A percentile compares a stretch with the other conserved stretches of the same genome.
Evolutionary conservation across 2,113 vertebrate species (phyloP).

Genomic region (Oxygymnocypris stewartii): DNA sequence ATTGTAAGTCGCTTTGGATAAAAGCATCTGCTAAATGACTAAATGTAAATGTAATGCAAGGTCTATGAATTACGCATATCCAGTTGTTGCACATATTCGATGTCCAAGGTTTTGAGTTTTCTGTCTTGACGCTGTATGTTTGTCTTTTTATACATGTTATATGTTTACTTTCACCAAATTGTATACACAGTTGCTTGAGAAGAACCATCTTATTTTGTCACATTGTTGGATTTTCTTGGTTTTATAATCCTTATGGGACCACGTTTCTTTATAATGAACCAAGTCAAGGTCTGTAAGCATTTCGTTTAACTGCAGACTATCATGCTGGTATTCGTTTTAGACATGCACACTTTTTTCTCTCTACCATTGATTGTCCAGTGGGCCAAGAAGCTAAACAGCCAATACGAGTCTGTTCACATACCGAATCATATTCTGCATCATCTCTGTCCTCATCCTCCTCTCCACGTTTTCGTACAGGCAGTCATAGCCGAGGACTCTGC

Average conservation of each 20-base stretch:
- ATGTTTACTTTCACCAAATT: too few species aligned
- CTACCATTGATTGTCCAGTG: background rate
- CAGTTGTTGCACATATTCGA: too few species aligned
- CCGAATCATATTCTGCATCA: slow-evolving; percentile 87
- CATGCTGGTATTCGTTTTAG: background rate
- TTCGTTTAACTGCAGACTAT: background rate
- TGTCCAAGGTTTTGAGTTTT: too few species aligned
- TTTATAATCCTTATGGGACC: background rate
- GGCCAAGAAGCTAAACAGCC: background rate
- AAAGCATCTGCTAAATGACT: too few species aligned
- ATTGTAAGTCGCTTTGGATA: too few species aligned
- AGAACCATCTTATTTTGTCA: too few species aligned
- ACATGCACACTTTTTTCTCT: background rate
- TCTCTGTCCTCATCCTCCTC: slow-evolving; percentile 78
- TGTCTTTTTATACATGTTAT: too few species aligned
- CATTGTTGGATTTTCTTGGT: background rate
- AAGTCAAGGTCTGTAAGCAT: background rate
- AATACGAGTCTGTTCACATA: slow-evolving; percentile 62
- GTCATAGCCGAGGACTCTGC: slow-evolving; percentile 74
- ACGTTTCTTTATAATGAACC: background rate
- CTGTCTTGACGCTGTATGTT: too few species aligned
- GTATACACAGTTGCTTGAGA: too few species aligned
- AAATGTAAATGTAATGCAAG: too few species aligned
- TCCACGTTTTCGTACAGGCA: slow-evolving; percentile 80
- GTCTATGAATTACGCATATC: too few species aligned